Conservation (phyloP, 2,888 invertebrate species). For the Himalopsyche japonica region DNA sequence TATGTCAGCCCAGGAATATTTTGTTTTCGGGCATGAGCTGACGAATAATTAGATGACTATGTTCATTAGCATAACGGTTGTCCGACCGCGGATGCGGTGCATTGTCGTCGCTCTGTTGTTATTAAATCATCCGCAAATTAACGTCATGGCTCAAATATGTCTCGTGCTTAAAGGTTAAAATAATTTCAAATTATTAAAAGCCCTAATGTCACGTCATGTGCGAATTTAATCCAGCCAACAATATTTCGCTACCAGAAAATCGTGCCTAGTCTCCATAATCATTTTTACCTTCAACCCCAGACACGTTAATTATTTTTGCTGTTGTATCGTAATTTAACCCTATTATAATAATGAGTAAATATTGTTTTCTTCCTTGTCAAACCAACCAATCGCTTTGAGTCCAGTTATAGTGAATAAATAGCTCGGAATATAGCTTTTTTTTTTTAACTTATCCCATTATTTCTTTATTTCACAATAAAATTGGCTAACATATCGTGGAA, state of each 20-base stretch:
- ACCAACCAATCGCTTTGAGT: too few relatives aligned
- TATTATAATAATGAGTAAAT: background rate
- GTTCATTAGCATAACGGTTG: background rate
- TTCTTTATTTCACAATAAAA: too few relatives aligned
- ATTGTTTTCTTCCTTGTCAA: background rate
- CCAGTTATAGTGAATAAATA: too few relatives aligned
- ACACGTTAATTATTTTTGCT: background rate
- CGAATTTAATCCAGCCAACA: background rate
- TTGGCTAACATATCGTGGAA: too few relatives aligned
- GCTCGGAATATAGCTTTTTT: too few relatives aligned
- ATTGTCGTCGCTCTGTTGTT: background rate
- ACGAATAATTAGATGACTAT: too few relatives aligned
- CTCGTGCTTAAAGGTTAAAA: background rate
- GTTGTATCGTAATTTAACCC: background rate
- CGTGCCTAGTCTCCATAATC: background rate
- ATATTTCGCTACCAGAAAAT: background rate
- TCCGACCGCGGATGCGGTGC: background rate
- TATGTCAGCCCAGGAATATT: too few relatives aligned
- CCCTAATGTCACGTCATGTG: background rate
- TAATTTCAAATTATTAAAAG: background rate
- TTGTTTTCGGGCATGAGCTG: too few relatives aligned
- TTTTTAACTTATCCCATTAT: too few relatives aligned
- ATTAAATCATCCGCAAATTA: background rate
- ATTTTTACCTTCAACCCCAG: background rate
- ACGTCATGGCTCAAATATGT: background rate